These are phyloP conservation scores for Portunus trituberculatus DNA, from an alignment of 1,140 invertebrate species.

Conservation along the genomic window DNA sequence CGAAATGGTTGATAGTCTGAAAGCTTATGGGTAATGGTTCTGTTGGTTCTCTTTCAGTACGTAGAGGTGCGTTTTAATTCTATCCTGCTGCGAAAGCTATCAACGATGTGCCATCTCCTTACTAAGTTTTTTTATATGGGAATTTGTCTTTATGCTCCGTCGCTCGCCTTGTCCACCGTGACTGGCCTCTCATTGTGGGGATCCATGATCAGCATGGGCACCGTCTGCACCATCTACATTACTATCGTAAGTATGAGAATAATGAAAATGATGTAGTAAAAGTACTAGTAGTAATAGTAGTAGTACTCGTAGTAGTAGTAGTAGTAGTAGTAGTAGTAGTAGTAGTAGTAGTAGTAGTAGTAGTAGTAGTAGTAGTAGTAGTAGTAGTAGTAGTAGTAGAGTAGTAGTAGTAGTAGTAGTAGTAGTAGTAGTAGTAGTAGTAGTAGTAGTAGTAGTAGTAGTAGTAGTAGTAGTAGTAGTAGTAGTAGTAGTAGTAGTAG, in stretches of 20 bases:
- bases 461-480: too few species aligned
- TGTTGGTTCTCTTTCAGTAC: neutral
- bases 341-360: too few species aligned
- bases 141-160: constrained; percentile 35
- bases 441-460: too few species aligned
- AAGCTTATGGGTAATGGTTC: too few species aligned
- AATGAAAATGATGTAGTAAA: neutral
- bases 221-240: constrained; percentile 38
- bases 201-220: constrained; percentile 18
- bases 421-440: too few species aligned
- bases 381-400: too few species aligned
- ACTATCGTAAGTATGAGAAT: constrained; percentile 16
- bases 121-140: constrained; percentile 26
- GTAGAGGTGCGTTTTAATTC: constrained; percentile 16
- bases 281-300: too few species aligned
- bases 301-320: too few species aligned
- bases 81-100: neutral
- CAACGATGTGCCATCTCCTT: neutral
- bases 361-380: too few species aligned
- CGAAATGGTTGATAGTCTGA: neutral
- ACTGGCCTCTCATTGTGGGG: neutral
- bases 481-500: too few species aligned
- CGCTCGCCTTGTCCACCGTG: constrained; percentile 30
- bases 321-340: neutral
- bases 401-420: too few species aligned